phyloP scores from a whole-genome alignment of 2,113 vertebrate genomes.

The Vulpes ferrilata region DNA sequence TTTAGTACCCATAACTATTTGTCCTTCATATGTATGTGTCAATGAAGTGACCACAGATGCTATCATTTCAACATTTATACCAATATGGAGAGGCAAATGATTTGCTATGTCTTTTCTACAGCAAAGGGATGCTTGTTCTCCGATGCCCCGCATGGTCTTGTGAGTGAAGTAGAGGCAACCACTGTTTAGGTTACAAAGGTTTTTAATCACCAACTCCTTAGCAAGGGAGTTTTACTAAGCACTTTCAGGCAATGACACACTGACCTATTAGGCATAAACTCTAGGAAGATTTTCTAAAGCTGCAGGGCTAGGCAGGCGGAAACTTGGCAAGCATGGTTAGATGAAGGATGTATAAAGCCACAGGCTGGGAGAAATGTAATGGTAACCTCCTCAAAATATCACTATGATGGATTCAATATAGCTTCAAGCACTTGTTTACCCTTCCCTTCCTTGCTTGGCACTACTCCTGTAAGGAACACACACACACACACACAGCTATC shows the following conservation, averaged over 20 bases:
- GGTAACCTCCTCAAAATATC: constrained; percentile 3
- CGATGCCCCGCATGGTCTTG: background rate
- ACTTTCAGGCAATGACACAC: constrained; percentile 42
- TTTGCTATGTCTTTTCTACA: background rate
- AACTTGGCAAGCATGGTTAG: background rate
- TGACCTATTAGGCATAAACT: constrained; percentile 7
- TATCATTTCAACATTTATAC: background rate
- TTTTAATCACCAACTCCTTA: background rate
- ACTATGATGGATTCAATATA: no score
- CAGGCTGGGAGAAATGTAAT: background rate
- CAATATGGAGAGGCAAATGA: background rate
- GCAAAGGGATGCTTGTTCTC: background rate
- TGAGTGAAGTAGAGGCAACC: background rate
- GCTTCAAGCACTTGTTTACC: background rate
- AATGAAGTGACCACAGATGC: background rate
- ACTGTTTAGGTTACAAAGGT: background rate
- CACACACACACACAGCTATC: background rate
- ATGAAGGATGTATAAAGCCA: background rate
- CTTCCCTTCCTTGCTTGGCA: background rate
- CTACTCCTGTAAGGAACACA: background rate
- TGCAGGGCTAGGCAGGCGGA: background rate
- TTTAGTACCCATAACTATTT: background rate
- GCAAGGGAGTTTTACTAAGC: constrained; percentile 29
- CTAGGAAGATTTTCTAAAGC: constrained; percentile 29
- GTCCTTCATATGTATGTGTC: background rate